Base-by-base conservation (phyloP, 2,113 vertebrate species). In the Ancistrus triradiatus region DNA sequence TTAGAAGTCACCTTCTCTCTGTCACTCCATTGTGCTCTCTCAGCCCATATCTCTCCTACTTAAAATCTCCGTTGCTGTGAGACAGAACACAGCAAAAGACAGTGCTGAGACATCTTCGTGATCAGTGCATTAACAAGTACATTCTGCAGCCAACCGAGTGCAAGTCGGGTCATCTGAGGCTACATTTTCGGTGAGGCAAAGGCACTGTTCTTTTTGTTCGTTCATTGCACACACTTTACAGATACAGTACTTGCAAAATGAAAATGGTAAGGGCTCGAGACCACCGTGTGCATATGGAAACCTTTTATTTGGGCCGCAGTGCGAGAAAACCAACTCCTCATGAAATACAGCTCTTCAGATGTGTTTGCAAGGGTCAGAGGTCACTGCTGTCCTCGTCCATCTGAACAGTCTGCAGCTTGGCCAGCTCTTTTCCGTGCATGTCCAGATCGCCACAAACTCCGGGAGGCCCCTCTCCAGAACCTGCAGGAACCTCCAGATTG, bases 371-470 rank as follows among this genome's bases (percentile, higher is more conserved):
- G 38, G 63, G 70, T 75, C 66, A 43, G 68, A 69, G 67, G 70
- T 89, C 64, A 55, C 52, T 78, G 78, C 84, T 94, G 81, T 97
- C 95, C 86, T 97, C 93, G 66, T 95, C 94, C 91, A 98, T 88
- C 74, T 95, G 92, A 76, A 98, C 96, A 74, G 93, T 98, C 72
- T 98, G 95, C 85, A 98, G 91, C 88, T 98, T 98, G 85, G 93
- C 94, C 76, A 98, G 88, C 80, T 98, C 93, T 77, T 98, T 98
- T 79, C 93, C 96, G 74, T 93, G 94, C 3, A 86, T 89, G 77
- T 93, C 96, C 82, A 98, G 87, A 69, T 98, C 93, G 74, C 91
- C 92, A 59, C 96, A 98, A 76, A 94, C 87, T 52, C 92, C 90
- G 21, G 95, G 89, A 83, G 95, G 38, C 85, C 53, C 91, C 84